Evolutionary conservation across 64 coral and sea anemone species (phyloP).

Genomic region (Anthopleura sola): DNA sequence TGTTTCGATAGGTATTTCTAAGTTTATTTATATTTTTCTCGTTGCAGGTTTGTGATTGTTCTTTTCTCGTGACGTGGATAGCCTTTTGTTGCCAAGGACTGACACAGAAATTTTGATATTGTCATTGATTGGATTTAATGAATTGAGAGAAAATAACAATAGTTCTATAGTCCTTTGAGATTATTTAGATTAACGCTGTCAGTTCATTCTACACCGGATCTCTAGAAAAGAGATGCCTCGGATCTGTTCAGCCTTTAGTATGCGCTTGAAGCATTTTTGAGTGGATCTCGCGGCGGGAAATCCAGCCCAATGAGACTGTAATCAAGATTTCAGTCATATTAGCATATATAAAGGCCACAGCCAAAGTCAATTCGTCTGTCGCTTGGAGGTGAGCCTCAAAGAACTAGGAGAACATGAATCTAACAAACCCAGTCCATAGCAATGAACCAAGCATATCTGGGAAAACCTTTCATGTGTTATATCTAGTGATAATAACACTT

Average conservation of each 20-base stretch:
- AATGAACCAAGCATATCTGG: not conserved
- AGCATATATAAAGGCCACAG: not conserved
- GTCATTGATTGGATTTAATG: not conserved
- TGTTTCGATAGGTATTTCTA: not conserved
- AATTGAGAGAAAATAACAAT: not conserved
- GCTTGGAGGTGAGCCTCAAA: not conserved
- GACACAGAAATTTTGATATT: not conserved
- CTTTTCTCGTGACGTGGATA: not conserved
- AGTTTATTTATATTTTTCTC: not conserved
- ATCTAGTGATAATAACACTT: conserved; percentile 55
- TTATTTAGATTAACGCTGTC: not conserved
- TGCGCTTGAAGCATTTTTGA: not conserved
- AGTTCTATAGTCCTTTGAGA: not conserved
- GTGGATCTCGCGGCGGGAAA: not conserved
- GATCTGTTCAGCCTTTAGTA: too few species aligned
- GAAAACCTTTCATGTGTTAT: conserved; percentile 22
- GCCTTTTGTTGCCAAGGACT: not conserved
- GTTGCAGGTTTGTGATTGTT: conserved; percentile 2
- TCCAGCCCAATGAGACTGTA: not conserved
- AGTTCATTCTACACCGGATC: not conserved
- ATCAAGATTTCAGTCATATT: not conserved
- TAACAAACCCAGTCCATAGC: not conserved
- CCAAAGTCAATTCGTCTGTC: not conserved
- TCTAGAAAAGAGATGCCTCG: not conserved
- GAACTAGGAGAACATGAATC: not conserved